Conservation (phyloP, 2,113 vertebrate genomes). For the Spilogale gracilis region DNA sequence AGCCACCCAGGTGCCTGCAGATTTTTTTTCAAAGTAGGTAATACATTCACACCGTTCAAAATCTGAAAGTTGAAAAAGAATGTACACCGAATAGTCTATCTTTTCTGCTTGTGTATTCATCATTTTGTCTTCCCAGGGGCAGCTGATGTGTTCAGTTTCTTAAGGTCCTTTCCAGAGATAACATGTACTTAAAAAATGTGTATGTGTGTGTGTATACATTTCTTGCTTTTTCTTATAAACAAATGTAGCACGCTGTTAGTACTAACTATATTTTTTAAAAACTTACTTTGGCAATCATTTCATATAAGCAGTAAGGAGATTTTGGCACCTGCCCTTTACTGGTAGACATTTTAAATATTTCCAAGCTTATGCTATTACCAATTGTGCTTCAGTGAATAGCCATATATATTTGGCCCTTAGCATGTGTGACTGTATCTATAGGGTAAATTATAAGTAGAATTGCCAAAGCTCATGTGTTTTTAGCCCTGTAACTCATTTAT, state of each 20-base stretch:
- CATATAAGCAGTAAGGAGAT: not conserved
- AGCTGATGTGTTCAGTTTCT: not conserved
- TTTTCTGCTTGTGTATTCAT: not conserved
- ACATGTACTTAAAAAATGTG: not conserved
- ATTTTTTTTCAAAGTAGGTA: not conserved
- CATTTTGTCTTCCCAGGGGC: not conserved
- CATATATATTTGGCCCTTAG: not conserved
- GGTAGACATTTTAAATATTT: not conserved
- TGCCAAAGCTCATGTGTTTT: not conserved
- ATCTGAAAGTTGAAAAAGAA: not conserved
- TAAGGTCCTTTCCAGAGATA: constrained; percentile 17
- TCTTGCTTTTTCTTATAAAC: not conserved
- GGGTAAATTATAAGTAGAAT: constrained; percentile 55
- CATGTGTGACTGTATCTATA: not conserved
- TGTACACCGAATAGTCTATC: not conserved
- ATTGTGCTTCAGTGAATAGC: not conserved
- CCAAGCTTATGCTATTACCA: not conserved
- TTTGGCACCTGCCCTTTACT: not conserved
- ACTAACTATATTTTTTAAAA: not conserved
- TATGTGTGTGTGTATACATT: not conserved
- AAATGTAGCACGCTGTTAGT: not conserved
- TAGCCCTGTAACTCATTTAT: not conserved
- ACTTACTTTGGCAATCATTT: not conserved
- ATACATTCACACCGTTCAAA: not conserved
- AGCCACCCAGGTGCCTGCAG: too few species aligned